These are phyloP conservation scores for Kryptopterus vitreolus DNA, from an alignment of 2,797 vertebrate species.

Conservation along the genomic window DNA sequence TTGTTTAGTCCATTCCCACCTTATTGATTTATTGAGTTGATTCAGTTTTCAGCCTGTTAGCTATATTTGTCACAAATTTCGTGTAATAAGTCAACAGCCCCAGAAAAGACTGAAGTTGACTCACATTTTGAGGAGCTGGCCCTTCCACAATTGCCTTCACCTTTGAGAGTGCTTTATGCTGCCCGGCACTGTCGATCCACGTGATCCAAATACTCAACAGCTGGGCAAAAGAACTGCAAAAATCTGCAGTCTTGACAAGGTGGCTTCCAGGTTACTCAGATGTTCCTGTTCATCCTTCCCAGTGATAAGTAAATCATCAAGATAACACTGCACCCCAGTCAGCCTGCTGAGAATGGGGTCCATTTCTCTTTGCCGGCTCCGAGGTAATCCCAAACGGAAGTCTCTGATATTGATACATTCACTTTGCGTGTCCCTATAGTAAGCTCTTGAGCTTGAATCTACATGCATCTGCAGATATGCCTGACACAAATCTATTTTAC, in stretches of 20 bases:
- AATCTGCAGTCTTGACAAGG: background rate
- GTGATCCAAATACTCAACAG: background rate
- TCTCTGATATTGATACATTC: background rate
- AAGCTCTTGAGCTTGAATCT: background rate
- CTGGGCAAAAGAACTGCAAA: background rate
- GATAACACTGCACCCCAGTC: background rate
- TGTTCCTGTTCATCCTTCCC: background rate
- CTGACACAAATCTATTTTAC: conserved; percentile 5
- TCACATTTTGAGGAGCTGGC: conserved; percentile 3
- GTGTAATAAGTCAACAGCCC: conserved; percentile 11
- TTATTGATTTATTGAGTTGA: no score
- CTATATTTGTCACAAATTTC: conserved; percentile 36
- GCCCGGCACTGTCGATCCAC: background rate
- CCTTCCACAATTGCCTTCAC: background rate
- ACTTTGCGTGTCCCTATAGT: background rate
- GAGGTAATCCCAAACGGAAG: background rate
- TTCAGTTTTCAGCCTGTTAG: conserved; percentile 27
- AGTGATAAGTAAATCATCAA: background rate
- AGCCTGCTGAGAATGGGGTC: background rate
- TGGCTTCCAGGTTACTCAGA: background rate
- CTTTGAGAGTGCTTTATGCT: background rate
- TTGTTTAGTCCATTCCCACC: conserved; percentile 32
- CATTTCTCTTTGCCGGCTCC: background rate
- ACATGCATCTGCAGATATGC: background rate
- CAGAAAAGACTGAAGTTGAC: background rate